Evolutionary conservation across 2,797 vertebrate species (phyloP), one percentile per base, ranked within the genome.

Genomic region (Serranus cabrilla): DNA sequence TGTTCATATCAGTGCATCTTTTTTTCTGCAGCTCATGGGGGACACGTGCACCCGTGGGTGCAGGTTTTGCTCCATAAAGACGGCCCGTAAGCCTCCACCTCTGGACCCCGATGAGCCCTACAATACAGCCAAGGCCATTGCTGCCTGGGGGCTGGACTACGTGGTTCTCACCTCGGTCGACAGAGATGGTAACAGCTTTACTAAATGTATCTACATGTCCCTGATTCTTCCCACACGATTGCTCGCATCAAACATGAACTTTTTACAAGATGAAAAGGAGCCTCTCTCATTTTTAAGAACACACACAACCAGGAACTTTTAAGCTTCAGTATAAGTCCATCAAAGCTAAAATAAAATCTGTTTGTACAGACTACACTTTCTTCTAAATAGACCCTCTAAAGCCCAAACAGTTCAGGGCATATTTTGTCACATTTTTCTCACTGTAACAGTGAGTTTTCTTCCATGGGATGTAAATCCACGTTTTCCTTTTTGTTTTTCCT

Each of bases 11-110:
- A 7, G 34, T 34, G 34, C 52, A 8, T 11, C 1, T 66, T 25
- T 58, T 18, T 65, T 0, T 63, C 21, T 92, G 13, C 84, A 99
- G 98, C 87, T 99, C 83, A 98, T 99, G 98, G 98, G 98, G 12
- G 97, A 99, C 88, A 99, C 97, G 0, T 99, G 98, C 83, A 99
- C 98, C 11, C 96, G 98, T 73, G 98, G 98, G 10, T 99, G 98
- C 92, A 95, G 97, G 63, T 99, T 99, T 87, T 99, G 98, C 81
- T 99, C 97, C 0, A 95, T 99, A 3, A 99, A 99, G 90, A 99
- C 97, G 0, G 96, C 97, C 6, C 96, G 92, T 59, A 93, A 47
- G 10, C 98, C 98, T 0, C 96, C 96, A 40, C 94, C 97, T 0
- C 91, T 96, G 75, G 97, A 99, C 81, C 95, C 96, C 0, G 71